Evolutionary conservation across 2,113 vertebrate species (phyloP).

Genomic region (Oncorhynchus keta): DNA sequence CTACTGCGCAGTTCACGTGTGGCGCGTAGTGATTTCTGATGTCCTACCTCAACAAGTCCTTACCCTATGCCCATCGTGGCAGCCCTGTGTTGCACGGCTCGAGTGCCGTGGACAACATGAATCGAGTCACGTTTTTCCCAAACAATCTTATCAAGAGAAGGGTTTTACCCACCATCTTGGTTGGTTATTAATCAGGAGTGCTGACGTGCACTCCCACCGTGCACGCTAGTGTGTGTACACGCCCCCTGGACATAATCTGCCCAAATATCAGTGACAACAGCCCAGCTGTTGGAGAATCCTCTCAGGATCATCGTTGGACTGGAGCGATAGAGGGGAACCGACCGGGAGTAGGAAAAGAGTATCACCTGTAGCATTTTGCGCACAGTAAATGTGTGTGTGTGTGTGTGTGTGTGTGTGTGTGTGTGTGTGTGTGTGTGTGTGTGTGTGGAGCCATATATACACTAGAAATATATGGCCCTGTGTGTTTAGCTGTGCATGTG

Average conservation of each 20-base stretch:
- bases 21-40: background rate
- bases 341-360: background rate
- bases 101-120: background rate
- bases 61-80: background rate
- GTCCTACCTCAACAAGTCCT: background rate
- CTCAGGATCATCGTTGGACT: background rate
- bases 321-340: background rate
- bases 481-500: background rate
- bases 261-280: constrained; percentile 2
- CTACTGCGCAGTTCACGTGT: background rate
- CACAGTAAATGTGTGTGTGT: background rate
- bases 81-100: background rate
- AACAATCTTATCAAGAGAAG: background rate
- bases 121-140: background rate
- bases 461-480: background rate
- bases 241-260: constrained; percentile 2
- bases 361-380: background rate
- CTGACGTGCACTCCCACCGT: background rate
- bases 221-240: no score
- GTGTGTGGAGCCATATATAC: background rate
- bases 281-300: constrained; percentile 4
- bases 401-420: background rate
- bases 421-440: background rate
- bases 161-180: background rate
- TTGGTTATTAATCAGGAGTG: background rate